Conservation (phyloP, 2,797 vertebrate species). For the Microchirus variegatus region DNA sequence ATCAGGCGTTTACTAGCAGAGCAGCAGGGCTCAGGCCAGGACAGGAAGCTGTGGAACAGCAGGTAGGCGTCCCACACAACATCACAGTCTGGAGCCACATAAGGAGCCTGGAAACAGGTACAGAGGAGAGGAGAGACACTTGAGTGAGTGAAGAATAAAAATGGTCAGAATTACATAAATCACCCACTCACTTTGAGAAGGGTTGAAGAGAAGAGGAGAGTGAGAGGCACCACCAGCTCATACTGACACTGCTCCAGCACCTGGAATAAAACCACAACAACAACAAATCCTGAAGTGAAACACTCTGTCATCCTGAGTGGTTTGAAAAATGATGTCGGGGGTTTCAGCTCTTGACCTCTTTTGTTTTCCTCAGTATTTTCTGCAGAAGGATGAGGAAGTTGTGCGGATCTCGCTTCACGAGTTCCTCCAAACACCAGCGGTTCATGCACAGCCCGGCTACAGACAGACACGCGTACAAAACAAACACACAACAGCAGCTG, state of each 20-base stretch:
- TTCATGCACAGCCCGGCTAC: conserved; percentile 89
- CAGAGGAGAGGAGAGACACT: not conserved
- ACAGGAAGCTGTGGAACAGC: conserved; percentile 85
- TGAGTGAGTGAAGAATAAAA: not conserved
- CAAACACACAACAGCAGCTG: conserved; percentile 15
- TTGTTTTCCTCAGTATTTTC: conserved; percentile 86
- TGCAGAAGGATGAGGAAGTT: conserved; percentile 92
- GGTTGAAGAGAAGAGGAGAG: conserved; percentile 87
- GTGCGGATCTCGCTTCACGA: conserved; percentile 86
- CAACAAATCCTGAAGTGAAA: too few relatives aligned
- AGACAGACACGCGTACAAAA: conserved; percentile 22
- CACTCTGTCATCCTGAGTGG: not conserved
- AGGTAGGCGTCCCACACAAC: conserved; percentile 84
- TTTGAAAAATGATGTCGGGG: conserved; percentile 4
- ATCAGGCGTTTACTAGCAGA: conserved; percentile 84
- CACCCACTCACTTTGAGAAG: conserved; percentile 83
- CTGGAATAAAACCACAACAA: conserved; percentile 58
- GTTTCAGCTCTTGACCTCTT: conserved; percentile 73
- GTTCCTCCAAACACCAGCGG: conserved; percentile 93
- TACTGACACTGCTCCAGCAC: conserved; percentile 85
- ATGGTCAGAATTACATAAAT: not conserved
- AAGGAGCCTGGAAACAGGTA: conserved; percentile 77
- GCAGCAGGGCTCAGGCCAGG: conserved; percentile 90
- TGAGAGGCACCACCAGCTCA: conserved; percentile 84
- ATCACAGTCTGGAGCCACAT: conserved; percentile 75